Conservation (phyloP, 2,113 vertebrate species). For the Eretmochelys imbricata region DNA sequence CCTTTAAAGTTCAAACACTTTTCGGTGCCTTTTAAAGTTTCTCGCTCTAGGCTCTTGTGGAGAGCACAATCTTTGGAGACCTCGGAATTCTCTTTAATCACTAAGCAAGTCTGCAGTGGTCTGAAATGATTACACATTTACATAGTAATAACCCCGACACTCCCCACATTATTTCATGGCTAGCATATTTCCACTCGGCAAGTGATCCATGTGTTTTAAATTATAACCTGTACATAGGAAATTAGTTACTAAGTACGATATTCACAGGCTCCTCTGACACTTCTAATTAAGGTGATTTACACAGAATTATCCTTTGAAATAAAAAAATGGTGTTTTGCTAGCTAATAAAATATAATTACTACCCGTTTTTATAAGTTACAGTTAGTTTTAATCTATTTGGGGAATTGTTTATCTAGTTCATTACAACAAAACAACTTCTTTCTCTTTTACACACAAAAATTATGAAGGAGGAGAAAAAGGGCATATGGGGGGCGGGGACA, state of each 20-base stretch:
- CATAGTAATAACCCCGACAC: constrained; percentile 80
- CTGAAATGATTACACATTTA: constrained; percentile 82
- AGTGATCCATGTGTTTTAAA: constrained; percentile 88
- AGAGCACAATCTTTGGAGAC: constrained; percentile 79
- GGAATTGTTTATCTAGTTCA: constrained; percentile 88
- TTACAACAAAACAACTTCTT: constrained; percentile 81
- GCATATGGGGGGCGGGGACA: background rate
- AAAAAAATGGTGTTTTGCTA: constrained; percentile 85
- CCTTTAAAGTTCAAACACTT: constrained; percentile 82
- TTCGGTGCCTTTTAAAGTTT: constrained; percentile 77
- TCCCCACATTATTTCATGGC: constrained; percentile 79
- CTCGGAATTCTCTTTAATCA: constrained; percentile 80
- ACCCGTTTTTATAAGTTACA: constrained; percentile 84
- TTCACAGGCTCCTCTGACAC: constrained; percentile 84
- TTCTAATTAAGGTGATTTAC: constrained; percentile 92
- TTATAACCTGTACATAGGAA: constrained; percentile 87
- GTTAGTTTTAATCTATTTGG: constrained; percentile 90
- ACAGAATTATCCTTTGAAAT: constrained; percentile 87
- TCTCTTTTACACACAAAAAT: constrained; percentile 59
- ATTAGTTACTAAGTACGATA: constrained; percentile 86
- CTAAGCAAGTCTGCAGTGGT: constrained; percentile 74
- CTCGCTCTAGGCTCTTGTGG: constrained; percentile 74
- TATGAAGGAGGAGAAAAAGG: background rate
- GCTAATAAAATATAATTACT: constrained; percentile 88
- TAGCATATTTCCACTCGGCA: constrained; percentile 76